Base-by-base conservation (phyloP, 2,888 invertebrate species). In the Cryptus armator region DNA sequence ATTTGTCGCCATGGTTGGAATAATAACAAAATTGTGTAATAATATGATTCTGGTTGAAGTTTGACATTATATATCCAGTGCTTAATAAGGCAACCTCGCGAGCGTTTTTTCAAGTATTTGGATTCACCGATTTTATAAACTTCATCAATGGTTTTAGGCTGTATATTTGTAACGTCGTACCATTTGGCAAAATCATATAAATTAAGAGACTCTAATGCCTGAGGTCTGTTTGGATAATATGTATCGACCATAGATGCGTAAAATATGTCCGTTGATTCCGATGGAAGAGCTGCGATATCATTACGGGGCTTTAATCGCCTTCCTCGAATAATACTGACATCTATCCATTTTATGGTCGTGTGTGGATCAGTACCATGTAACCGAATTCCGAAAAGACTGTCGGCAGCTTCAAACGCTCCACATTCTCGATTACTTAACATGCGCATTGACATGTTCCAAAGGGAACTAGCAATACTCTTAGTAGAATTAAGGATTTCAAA, bases 1-100 rank as follows among this genome's bases (percentile, higher is more conserved):
- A 56, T 29, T n/a, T 85, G 46, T 68, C 70, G 37, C 85, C 75
- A 80, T 14, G 79, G 71, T 70, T 83, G 62, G 48, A 77, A 77
- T 19, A 82, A 53, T 32, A 79, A 71, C 12, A 83, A 67, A 19
- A 85, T 48, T 32, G 85, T 16, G 56, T 75, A 78, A 66, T 68
- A 83, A 51, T 83, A 85, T 16, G 62, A 48, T 78, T 83, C 79
- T 51, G 76, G 76, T 53, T 64, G 62, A 48, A 48, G 48, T 48
- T 29, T 74, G 16, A 62, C 59, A 62, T 66, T 43, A 66, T 29
- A 19, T n/a, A 29, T 75, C 29, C 64, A 53, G 53, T 76, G 66
- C 56, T 53, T 66, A 67, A 76, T 76, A 7, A 76, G 46, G 29
- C 66, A 67, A 24, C 43, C 67, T 56, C 77, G 24, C 10, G 44